phyloP scores from a whole-genome alignment of 2,888 invertebrate genomes.

The Lasioglossum villosulum region DNA sequence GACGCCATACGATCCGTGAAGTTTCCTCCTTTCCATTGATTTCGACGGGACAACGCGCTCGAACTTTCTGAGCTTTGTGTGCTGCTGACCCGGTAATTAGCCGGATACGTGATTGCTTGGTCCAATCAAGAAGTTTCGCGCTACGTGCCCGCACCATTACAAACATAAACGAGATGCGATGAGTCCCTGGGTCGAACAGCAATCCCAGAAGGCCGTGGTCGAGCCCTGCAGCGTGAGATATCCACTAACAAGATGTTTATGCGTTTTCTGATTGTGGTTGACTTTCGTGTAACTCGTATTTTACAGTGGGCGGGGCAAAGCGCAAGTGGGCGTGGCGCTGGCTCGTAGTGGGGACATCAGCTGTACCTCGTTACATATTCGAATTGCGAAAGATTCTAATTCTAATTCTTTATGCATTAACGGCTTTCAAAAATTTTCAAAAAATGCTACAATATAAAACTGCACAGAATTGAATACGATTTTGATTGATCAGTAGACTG shows the following conservation, averaged over 20 bases:
- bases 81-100: conserved; percentile 25
- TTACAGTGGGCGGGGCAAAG: not conserved
- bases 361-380: too few relatives aligned
- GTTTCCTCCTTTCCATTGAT: conserved; percentile 25
- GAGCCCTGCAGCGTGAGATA: not conserved
- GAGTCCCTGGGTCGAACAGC: conserved; percentile 15
- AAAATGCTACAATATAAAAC: too few relatives aligned
- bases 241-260: not conserved
- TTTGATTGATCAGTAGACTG: too few relatives aligned
- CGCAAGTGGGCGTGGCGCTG: not conserved
- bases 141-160: conserved; percentile 5
- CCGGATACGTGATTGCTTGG: conserved; percentile 31
- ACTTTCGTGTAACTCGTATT: not conserved
- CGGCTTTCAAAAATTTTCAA: too few relatives aligned
- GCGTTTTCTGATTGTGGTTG: not conserved
- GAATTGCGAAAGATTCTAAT: not conserved
- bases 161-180: conserved; percentile 45
- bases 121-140: conserved; percentile 33
- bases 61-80: conserved; percentile 1
- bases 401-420: too few relatives aligned
- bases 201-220: not conserved
- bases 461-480: too few relatives aligned
- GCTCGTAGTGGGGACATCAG: not conserved
- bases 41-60: conserved; percentile 9
- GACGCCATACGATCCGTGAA: not conserved